Evolutionary conservation across 2,888 invertebrate species (phyloP), one percentile per base, ranked within the genome.

Genomic region (Apodemia zela): DNA sequence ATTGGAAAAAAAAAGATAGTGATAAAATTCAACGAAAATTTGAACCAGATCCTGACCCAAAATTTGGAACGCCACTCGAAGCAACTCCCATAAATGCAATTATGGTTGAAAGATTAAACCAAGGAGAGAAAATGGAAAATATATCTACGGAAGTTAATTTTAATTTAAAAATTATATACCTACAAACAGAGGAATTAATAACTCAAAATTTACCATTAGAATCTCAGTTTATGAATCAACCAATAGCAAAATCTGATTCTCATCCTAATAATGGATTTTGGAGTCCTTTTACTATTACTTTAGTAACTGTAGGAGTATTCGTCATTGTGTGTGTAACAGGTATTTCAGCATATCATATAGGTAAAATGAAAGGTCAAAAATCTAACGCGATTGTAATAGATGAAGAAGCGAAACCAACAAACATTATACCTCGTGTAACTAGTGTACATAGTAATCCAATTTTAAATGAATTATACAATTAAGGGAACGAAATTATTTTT

Each of bases 191-290:
- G 67, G 74, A 82, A 49, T 81, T 89, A 71, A 83, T 92, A 0
- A 86, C 86, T 60, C 75, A 89, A 3, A 72, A 73, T 49, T 11
- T 42, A 38, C 61, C 66, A 42, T 42, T 42, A 0, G 71, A 71
- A 21, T 64, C 83, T 0, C 82, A 85, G 62, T 63, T 63, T 11
- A 67, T 29, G 11, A 51, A 21, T 13, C 61, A 67, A 18, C 51
- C 63, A 45, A 81, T 79, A 70, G 74, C 85, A 13, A 80, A 81
- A 67, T 74, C 81, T 25, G 84, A 92, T 71, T 84, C 92, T 70
- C 68, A 74, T 69, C 3, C 64, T 66, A 57, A 61, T 49, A 11
- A 62, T 68, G 45, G 45, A 18, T 71, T 75, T 45, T 77, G 77
- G 77, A 75, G 69, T 62, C 51, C 67, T 1, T 72, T 72, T 64